These are phyloP conservation scores for Protomyctophum bolini DNA, from an alignment of 2,113 vertebrate genomes.

Conservation along the genomic window DNA sequence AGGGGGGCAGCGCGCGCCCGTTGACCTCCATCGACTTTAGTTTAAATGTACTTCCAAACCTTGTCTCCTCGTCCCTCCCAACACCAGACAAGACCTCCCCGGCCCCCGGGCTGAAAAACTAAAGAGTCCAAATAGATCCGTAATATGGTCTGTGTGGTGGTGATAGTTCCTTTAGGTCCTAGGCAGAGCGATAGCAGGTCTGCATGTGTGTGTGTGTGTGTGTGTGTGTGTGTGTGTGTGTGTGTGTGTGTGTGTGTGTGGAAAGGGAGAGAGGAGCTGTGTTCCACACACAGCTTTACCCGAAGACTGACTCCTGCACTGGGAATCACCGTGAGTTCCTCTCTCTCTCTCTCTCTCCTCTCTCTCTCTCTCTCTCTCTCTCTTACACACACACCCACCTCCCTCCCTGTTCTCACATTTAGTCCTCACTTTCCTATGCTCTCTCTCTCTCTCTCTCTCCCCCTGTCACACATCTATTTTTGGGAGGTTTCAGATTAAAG, in stretches of 20 bases:
- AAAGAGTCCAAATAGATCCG: conserved; percentile 3
- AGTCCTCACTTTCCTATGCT: conserved; percentile 48
- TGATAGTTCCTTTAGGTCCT: too few relatives aligned
- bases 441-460: background rate
- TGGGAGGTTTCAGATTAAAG: conserved; percentile 78
- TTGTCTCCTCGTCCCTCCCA: background rate
- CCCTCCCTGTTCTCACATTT: background rate
- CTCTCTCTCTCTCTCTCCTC: conserved; percentile 37
- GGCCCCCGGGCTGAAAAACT: too few relatives aligned
- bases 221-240: background rate
- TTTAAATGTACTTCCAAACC: background rate
- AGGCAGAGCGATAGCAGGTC: too few relatives aligned
- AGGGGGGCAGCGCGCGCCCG: conserved; percentile 62
- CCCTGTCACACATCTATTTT: conserved; percentile 65
- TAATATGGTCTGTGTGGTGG: too few relatives aligned
- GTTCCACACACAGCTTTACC: conserved; percentile 33
- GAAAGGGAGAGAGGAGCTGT: conserved; percentile 16
- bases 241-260: background rate
- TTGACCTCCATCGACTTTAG: conserved; percentile 76
- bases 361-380: conserved; percentile 44
- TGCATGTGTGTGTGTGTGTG: background rate
- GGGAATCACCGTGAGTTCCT: conserved; percentile 35
- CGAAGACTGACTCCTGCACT: conserved; percentile 25
- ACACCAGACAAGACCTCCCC: background rate
- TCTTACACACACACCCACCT: conserved; percentile 49